A percentile compares a stretch with the other conserved stretches of the same genome.
Conservation (phyloP, 2,888 invertebrate species). For the Ligdia adustata region DNA sequence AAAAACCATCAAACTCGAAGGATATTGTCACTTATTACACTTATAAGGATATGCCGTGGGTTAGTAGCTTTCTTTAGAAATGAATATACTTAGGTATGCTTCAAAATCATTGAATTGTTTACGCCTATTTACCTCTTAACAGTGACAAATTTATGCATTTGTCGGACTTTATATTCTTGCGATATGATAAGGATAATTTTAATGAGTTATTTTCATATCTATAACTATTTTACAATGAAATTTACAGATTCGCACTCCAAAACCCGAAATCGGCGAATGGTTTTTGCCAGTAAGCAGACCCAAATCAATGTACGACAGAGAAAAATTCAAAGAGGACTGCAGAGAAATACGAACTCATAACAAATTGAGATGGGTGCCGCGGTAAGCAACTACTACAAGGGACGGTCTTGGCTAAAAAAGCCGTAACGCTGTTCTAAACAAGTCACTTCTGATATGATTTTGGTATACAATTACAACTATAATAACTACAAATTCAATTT, state of each 20-base stretch:
- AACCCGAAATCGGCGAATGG: slow-evolving; percentile 57
- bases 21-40: slow-evolving; percentile 72
- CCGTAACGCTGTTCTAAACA: too few relatives aligned
- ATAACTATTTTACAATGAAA: too few relatives aligned
- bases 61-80: slow-evolving; percentile 38
- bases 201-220: too few relatives aligned
- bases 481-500: too few relatives aligned
- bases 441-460: too few relatives aligned
- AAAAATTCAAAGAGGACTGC: slow-evolving; percentile 64
- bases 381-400: slow-evolving; percentile 59
- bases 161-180: too few relatives aligned
- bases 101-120: too few relatives aligned
- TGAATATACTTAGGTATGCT: not conserved
- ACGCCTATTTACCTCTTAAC: too few relatives aligned
- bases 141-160: too few relatives aligned
- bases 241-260: slow-evolving; percentile 59
- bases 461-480: too few relatives aligned
- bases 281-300: slow-evolving; percentile 52
- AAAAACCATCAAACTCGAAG: slow-evolving; percentile 54
- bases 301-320: slow-evolving; percentile 65
- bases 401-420: too few relatives aligned
- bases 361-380: slow-evolving; percentile 61
- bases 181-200: too few relatives aligned
- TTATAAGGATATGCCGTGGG: slow-evolving; percentile 64
- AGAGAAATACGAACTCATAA: slow-evolving; percentile 71